Conservation (phyloP, 2,113 vertebrate genomes). For the Pungitius pungitius region DNA sequence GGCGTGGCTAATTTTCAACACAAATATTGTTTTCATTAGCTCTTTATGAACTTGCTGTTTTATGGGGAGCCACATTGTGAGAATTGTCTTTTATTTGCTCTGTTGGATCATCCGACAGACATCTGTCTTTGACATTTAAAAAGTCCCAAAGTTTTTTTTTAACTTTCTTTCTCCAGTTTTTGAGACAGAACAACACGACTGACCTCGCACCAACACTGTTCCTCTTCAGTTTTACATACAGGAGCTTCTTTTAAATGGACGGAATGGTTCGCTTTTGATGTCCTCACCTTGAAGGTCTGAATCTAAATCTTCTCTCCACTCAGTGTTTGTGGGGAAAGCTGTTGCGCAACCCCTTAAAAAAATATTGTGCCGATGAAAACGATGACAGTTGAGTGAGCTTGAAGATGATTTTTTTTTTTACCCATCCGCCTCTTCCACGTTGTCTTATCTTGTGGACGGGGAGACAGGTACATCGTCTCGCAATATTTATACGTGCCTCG, state of each 20-base stretch:
- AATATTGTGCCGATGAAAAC: conserved; percentile 49
- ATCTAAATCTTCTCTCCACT: conserved; percentile 10
- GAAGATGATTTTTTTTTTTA: neutral
- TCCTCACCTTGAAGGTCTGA: conserved; percentile 11
- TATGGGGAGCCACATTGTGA: conserved; percentile 7
- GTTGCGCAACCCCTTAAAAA: conserved; percentile 46
- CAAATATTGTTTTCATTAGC: neutral
- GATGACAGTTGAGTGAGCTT: conserved; percentile 37
- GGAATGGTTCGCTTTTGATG: conserved; percentile 23
- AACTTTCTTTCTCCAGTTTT: neutral
- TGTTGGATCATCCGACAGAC: neutral
- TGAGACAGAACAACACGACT: neutral
- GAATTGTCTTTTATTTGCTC: neutral
- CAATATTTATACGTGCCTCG: neutral
- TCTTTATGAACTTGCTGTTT: conserved; percentile 12
- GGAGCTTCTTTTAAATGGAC: neutral
- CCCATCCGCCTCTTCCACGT: neutral
- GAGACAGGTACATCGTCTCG: neutral
- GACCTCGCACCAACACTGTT: neutral
- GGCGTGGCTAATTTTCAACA: neutral
- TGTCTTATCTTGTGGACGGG: conserved; percentile 12
- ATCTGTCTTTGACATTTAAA: conserved; percentile 11
- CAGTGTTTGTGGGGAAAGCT: conserved; percentile 39
- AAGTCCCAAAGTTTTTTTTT: neutral
- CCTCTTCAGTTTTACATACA: neutral